Percentiles rank a stretch among this genome's conserved stretches.
These are phyloP conservation scores for Nymphalis io DNA, from an alignment of 1,140 invertebrate species.

Conservation along the genomic window DNA sequence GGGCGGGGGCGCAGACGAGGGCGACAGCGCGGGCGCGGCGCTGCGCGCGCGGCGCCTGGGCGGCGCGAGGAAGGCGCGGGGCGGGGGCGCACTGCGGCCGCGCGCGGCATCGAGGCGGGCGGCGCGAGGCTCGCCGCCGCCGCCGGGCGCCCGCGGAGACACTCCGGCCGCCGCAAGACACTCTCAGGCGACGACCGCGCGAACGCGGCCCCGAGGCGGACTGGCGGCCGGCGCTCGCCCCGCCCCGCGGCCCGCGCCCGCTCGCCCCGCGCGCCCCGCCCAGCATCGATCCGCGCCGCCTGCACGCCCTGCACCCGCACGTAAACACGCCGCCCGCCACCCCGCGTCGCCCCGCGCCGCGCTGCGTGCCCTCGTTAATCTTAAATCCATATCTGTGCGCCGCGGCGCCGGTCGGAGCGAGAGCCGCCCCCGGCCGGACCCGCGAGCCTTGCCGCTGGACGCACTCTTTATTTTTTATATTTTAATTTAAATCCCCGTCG, in stretches of 20 bases:
- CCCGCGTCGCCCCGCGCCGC: conserved; percentile 39
- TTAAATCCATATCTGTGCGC: conserved; percentile 76
- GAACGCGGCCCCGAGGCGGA: conserved; percentile 66
- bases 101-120: conserved; percentile 62
- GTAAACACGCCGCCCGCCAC: conserved; percentile 60
- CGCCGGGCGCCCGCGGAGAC: conserved; percentile 62
- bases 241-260: conserved; percentile 40
- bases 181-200: conserved; percentile 65
- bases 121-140: conserved; percentile 72
- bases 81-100: conserved; percentile 52
- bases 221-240: conserved; percentile 54
- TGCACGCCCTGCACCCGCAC: conserved; percentile 62
- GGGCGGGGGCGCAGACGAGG: conserved; percentile 39
- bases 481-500: conserved; percentile 9
- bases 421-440: conserved; percentile 38
- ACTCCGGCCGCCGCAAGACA: conserved; percentile 63
- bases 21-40: conserved; percentile 52
- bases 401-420: conserved; percentile 52
- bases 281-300: conserved; percentile 64
- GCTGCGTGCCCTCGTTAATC: conserved; percentile 72
- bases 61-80: conserved; percentile 45
- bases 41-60: conserved; percentile 49
- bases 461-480: neutral
- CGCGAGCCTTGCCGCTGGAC: conserved; percentile 27
- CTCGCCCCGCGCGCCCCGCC: conserved; percentile 54